A percentile compares a stretch with the other conserved stretches of the same genome.
phyloP scores from a whole-genome alignment of 2,888 invertebrate species.

The Nemotelus pantherinus region DNA sequence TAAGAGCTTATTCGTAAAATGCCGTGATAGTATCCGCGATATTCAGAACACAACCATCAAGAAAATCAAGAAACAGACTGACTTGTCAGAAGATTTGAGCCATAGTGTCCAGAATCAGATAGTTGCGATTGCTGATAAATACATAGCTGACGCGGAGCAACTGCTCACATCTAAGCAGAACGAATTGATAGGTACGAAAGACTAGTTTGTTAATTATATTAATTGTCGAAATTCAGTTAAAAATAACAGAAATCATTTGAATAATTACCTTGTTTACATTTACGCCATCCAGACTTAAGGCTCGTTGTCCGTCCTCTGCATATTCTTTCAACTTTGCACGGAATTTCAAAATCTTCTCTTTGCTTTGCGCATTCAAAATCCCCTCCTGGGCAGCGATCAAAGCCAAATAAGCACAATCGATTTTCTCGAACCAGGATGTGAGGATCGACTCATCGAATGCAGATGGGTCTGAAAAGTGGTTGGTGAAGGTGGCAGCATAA shows the following conservation, averaged over 20 bases:
- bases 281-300: constrained; percentile 55
- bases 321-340: constrained; percentile 58
- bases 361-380: constrained; percentile 59
- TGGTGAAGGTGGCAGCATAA: too few relatives aligned
- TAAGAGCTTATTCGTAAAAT: constrained; percentile 80
- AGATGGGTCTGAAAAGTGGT: neutral
- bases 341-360: constrained; percentile 59
- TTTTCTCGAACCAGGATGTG: constrained; percentile 59
- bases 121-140: constrained; percentile 74
- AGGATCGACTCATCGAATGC: constrained; percentile 58
- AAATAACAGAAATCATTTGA: constrained; percentile 13
- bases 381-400: constrained; percentile 58
- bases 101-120: constrained; percentile 77
- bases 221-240: constrained; percentile 3
- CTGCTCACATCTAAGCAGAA: constrained; percentile 75
- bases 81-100: constrained; percentile 76
- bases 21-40: constrained; percentile 79
- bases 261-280: constrained; percentile 56
- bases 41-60: constrained; percentile 78
- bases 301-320: constrained; percentile 56
- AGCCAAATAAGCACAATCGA: constrained; percentile 58
- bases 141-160: constrained; percentile 72
- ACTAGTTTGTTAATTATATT: neutral
- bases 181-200: constrained; percentile 74
- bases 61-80: constrained; percentile 75